These are phyloP conservation scores for Cerastoderma edule DNA, from an alignment of 2,888 invertebrate species.

Conservation along the genomic window DNA sequence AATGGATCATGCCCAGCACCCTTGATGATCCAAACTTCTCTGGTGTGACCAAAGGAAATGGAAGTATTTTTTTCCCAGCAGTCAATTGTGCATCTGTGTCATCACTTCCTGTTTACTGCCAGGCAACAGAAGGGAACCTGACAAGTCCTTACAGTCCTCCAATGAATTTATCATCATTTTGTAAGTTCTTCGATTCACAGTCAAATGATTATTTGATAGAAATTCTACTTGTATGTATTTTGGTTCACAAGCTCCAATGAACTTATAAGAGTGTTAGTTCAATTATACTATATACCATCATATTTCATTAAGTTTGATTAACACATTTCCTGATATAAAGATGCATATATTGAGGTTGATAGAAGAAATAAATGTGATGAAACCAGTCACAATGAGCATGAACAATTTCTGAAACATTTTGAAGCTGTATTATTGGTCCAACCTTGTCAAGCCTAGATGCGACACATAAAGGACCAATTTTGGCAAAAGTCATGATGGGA, in stretches of 20 bases:
- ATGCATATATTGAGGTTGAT: no score
- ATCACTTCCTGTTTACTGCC: conserved; percentile 21
- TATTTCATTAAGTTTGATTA: no score
- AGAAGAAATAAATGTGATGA: no score
- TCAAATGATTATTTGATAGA: background rate
- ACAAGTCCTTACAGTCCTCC: conserved; percentile 8
- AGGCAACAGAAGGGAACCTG: background rate
- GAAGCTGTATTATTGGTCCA: no score
- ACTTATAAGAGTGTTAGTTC: background rate
- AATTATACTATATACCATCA: no score
- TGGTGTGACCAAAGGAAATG: background rate
- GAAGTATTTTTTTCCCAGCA: background rate
- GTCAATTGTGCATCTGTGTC: background rate
- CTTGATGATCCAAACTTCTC: background rate
- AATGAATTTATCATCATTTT: background rate
- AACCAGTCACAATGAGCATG: no score
- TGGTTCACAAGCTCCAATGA: background rate
- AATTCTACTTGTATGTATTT: background rate
- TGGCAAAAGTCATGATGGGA: no score
- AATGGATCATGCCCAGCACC: conserved; percentile 16
- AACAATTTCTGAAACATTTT: no score
- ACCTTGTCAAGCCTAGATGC: no score
- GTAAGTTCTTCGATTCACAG: conserved; percentile 18
- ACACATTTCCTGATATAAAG: no score
- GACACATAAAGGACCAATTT: no score